Conservation (phyloP, 2,797 vertebrate species). For the Remorina albescens region DNA sequence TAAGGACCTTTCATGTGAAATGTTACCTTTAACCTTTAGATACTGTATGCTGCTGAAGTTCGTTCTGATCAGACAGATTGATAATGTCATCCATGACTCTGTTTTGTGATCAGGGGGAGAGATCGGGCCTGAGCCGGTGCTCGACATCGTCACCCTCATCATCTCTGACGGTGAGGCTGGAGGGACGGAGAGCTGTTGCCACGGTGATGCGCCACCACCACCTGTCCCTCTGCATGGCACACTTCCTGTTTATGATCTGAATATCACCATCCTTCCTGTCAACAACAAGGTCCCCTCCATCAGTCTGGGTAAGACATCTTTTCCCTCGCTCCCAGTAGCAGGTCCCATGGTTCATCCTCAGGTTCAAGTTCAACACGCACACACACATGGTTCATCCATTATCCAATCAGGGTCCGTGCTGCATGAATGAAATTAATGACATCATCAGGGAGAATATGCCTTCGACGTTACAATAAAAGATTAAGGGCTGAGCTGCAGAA, state of each 20-base stretch:
- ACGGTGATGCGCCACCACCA: constrained; percentile 72
- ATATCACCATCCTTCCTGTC: constrained; percentile 80
- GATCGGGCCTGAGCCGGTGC: constrained; percentile 71
- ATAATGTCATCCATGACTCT: no score
- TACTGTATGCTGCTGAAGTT: no score
- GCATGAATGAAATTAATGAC: no score
- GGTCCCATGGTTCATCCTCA: no score
- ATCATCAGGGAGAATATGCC: no score
- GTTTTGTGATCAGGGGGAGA: constrained; percentile 74
- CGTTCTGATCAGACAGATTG: no score
- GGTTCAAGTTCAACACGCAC: no score
- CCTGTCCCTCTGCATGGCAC: constrained; percentile 75
- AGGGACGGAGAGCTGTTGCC: constrained; percentile 74
- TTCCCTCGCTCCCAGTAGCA: no score
- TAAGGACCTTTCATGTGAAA: no score
- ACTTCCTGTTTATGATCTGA: constrained; percentile 84
- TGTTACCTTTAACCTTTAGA: no score
- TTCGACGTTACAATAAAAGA: no score
- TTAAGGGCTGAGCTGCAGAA: neutral
- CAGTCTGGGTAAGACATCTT: constrained; percentile 67
- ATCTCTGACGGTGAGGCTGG: constrained; percentile 80
- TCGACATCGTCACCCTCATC: constrained; percentile 80
- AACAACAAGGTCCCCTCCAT: constrained; percentile 79
- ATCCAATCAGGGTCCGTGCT: neutral
- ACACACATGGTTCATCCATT: neutral